Percentiles rank a stretch among this genome's conserved stretches.
These are phyloP conservation scores for Andrena hattorfiana DNA, from an alignment of 2,888 invertebrate genomes.

Conservation along the genomic window DNA sequence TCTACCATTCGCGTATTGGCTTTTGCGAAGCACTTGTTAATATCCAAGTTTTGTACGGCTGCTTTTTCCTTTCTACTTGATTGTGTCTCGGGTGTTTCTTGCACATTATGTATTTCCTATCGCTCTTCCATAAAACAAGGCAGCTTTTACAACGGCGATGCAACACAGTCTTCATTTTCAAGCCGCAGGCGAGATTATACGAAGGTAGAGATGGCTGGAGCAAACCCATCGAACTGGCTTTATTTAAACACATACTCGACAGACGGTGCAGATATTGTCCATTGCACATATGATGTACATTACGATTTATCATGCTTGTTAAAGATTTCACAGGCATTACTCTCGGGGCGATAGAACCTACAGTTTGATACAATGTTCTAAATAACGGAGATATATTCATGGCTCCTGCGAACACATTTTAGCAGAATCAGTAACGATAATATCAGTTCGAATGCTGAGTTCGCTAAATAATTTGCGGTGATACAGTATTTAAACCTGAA, in stretches of 20 bases:
- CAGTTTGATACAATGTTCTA: conserved; percentile 47
- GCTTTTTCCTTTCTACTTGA: conserved; percentile 90
- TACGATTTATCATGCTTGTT: conserved; percentile 16
- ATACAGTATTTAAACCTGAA: background rate
- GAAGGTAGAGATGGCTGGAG: conserved; percentile 77
- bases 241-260: background rate
- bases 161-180: conserved; percentile 91
- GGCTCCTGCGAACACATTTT: conserved; percentile 51
- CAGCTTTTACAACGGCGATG: conserved; percentile 92
- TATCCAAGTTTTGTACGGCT: conserved; percentile 90
- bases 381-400: conserved; percentile 55
- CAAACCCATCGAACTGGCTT: conserved; percentile 22
- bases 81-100: conserved; percentile 92
- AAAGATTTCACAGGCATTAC: conserved; percentile 8
- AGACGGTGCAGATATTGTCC: conserved; percentile 23
- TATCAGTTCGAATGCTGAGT: background rate
- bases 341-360: conserved; percentile 38
- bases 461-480: background rate
- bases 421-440: background rate
- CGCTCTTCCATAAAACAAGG: conserved; percentile 89
- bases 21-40: conserved; percentile 91
- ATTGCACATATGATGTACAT: conserved; percentile 35
- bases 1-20: conserved; percentile 86
- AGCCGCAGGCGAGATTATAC: conserved; percentile 86
- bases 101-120: conserved; percentile 91